Base-by-base conservation (phyloP, 37 sponge, comb jelly and placozoan genomes). In the Oopsacas minuta region DNA sequence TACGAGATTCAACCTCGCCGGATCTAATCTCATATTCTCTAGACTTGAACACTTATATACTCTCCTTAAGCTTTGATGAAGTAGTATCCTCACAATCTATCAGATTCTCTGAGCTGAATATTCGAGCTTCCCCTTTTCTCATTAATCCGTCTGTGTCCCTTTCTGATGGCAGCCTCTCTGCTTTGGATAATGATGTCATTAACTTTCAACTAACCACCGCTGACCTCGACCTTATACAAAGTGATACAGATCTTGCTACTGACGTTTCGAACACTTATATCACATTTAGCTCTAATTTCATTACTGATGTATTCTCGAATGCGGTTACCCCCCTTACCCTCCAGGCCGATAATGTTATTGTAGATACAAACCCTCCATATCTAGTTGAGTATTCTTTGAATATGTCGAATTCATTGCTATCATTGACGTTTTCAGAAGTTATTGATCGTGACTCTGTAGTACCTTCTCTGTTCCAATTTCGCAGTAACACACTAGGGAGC, bases 31-130 rank as follows among this genome's bases (percentile, higher is more conserved):
- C 83, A 0, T 92, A 89, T 81, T 38, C 85, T 0, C 84, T 95
- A 25, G 85, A 95, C 83, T 83, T 95, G 17, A 83, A 93, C 46
- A 82, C 87, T 0, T 88, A 89, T 38, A 49, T 84, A 0, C 84
- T 95, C 0, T 87, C 91, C 37, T 85, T 95, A 38, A 95, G 93
- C 1, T 92, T 95, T 46, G 83, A 91, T 85, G 96, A 95, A 83
- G 93, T 92, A 37, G 89, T 95, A 25, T 46, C 87, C 37, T 86
- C 86, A 17, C 83, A 23, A 1, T 92, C 92, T 8, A 32, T 94
- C 5, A 81, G 83, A 28, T 86, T 87, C 34, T 39, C 87, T 83
- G 90, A 42, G 0, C 85, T 94, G n/a, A 83, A 87, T 28, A 84
- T 94, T 35, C 94, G 88, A 37, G 83, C 83, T 36, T 32, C 86